Conservation (phyloP, 1,140 invertebrate species). For the Bombus cullumanus region DNA sequence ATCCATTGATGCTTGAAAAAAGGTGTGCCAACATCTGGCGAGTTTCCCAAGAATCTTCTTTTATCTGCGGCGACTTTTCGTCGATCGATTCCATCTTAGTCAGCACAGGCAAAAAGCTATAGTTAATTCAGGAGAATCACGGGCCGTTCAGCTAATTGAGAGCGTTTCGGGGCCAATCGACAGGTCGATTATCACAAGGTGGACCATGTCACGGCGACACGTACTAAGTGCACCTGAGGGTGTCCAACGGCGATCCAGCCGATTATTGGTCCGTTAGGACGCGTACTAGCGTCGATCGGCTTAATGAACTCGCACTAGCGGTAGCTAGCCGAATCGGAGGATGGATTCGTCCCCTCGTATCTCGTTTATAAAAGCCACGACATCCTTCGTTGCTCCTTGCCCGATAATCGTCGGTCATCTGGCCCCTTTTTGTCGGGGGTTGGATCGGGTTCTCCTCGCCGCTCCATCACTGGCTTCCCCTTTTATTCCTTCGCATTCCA, state of each 20-base stretch:
- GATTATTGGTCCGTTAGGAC: constrained; percentile 45
- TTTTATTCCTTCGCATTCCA: not conserved
- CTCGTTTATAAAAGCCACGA: constrained; percentile 17
- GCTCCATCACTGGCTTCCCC: not conserved
- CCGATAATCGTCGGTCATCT: constrained; percentile 14
- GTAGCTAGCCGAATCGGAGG: constrained; percentile 5
- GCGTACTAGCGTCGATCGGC: constrained; percentile 11
- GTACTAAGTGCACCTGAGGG: constrained; percentile 13
- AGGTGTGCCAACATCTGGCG: no score
- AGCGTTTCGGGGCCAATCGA: constrained; percentile 11
- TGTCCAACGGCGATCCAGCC: constrained; percentile 26
- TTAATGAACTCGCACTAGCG: constrained; percentile 35
- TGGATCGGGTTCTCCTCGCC: not conserved
- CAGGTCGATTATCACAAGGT: constrained; percentile 26
- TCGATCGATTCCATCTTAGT: not conserved
- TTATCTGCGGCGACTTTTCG: not conserved
- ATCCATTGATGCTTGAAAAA: no score
- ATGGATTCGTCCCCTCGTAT: not conserved
- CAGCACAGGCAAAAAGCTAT: not conserved
- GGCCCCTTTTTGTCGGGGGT: not conserved
- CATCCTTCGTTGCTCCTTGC: not conserved
- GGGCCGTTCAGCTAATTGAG: not conserved
- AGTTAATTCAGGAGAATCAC: not conserved
- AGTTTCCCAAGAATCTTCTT: no score
- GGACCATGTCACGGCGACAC: not conserved